Conservation (phyloP, 2,888 invertebrate species). For the Leptogaster cylindrica region DNA sequence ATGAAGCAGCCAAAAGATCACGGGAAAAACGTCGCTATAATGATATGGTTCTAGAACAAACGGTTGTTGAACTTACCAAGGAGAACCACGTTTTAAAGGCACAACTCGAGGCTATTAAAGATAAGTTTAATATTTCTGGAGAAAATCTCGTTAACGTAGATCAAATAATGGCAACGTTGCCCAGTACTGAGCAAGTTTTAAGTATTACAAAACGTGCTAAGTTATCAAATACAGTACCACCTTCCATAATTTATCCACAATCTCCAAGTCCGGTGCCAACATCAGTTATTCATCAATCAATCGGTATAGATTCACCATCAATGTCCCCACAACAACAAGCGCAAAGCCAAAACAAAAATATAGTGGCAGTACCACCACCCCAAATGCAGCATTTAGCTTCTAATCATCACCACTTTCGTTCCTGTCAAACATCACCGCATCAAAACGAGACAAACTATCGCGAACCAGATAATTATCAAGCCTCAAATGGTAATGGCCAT, state of each 20-base stretch:
- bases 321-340: slow-evolving; percentile 39
- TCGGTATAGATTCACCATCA: slow-evolving; percentile 48
- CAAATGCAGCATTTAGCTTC: slow-evolving; percentile 33
- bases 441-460: slow-evolving; percentile 46
- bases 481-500: not conserved
- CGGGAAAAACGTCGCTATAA: slow-evolving; percentile 96
- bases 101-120: slow-evolving; percentile 90
- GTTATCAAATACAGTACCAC: slow-evolving; percentile 61
- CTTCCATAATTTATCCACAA: slow-evolving; percentile 66
- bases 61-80: slow-evolving; percentile 91
- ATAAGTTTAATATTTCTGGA: slow-evolving; percentile 89
- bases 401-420: slow-evolving; percentile 46
- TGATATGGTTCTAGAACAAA: slow-evolving; percentile 94
- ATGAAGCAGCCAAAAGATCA: slow-evolving; percentile 95
- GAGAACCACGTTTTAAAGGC: slow-evolving; percentile 94
- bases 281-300: slow-evolving; percentile 68
- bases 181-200: slow-evolving; percentile 83
- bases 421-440: slow-evolving; percentile 49
- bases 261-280: slow-evolving; percentile 67
- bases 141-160: slow-evolving; percentile 87
- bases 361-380: not conserved
- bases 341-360: slow-evolving; percentile 41
- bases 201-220: slow-evolving; percentile 77
- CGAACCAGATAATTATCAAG: slow-evolving; percentile 13
- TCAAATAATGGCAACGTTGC: slow-evolving; percentile 84